Evolutionary conservation across 2,888 invertebrate genomes (phyloP), one percentile per base, ranked within the genome.

Genomic region (Nebria brevicollis): DNA sequence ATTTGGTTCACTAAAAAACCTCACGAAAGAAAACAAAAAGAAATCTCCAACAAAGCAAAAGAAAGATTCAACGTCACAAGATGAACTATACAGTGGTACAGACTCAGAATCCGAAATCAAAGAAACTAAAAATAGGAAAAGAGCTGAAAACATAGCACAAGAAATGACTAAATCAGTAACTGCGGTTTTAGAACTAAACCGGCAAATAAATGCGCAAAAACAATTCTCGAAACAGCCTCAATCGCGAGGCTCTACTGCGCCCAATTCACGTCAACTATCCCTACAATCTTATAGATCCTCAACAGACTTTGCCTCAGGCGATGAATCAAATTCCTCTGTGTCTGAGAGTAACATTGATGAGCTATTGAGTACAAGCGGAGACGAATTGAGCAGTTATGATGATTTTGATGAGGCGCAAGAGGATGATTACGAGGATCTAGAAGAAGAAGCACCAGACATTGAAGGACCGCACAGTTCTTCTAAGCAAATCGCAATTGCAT

Each of bases 381-480:
- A 88, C 6, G 86, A 86, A 11, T 74, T 84, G n/a, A 86, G 65
- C 25, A 66, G 85, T 79, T 86, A 87, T 66, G 87, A 88, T 42
- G 87, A 87, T 78, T 86, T 86, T 81, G 86, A 86, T 76, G 87
- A 87, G 79, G 75, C 72, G 41, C 89, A 89, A 83, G 89, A 88
- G 82, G 90, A 90, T 82, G 88, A 90, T 15, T 90, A 90, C 79
- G 90, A 89, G 77, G 91, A 91, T 84, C 10, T 75, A 42, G 89
- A 89, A 43, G 91, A 91, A 83, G 91, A 91, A 83, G 90, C 90
- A 68, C 89, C 89, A 83, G 92, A 91, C 74, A 90, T 90, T 13
- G 86, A 83, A 5, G 83, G 83, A 65, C 34, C 34, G 1, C 2
- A 34, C 5, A 75, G 82, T 70, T 13, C 76, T 72, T 72, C 81